Conservation (phyloP, 2,113 vertebrate genomes). For the Nerophis lumbriciformis region DNA sequence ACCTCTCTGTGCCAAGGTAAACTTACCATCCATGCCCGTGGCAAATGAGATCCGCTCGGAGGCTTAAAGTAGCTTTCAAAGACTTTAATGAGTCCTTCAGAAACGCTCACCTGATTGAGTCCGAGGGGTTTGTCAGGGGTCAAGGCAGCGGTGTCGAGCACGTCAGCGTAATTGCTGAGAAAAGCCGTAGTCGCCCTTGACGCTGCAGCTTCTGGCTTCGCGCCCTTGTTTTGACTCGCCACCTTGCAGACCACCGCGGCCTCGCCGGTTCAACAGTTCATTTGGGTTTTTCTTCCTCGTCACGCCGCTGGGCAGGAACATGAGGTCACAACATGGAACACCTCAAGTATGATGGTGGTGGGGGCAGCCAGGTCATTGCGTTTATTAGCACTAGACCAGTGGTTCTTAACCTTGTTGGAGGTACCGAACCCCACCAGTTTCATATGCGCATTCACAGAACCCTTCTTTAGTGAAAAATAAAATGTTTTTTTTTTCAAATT, state of each 20-base stretch:
- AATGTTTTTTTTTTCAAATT: too few species aligned
- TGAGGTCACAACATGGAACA: not conserved
- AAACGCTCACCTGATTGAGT: slow-evolving; percentile 4
- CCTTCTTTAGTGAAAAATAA: too few species aligned
- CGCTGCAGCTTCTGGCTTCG: not conserved
- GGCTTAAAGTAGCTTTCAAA: slow-evolving; percentile 17
- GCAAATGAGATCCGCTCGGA: not conserved
- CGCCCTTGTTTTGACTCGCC: not conserved
- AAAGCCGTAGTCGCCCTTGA: slow-evolving; percentile 19
- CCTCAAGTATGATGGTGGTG: too few species aligned
- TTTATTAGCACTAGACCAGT: too few species aligned
- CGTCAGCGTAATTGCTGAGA: slow-evolving; percentile 21
- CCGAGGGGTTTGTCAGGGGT: slow-evolving; percentile 3
- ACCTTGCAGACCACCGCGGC: not conserved
- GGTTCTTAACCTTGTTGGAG: too few species aligned
- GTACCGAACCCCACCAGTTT: too few species aligned
- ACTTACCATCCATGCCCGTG: not conserved
- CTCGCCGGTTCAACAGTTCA: not conserved
- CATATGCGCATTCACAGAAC: too few species aligned
- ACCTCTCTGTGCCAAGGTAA: slow-evolving; percentile 7
- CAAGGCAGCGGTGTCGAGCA: slow-evolving; percentile 1
- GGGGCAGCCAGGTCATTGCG: too few species aligned
- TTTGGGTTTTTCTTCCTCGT: not conserved
- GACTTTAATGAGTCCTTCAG: slow-evolving; percentile 29
- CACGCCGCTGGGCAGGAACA: not conserved